Evolutionary conservation across 64 coral and sea anemone genomes (phyloP), one percentile per base, ranked within the genome.

Genomic region (Stichodactyla helianthus): DNA sequence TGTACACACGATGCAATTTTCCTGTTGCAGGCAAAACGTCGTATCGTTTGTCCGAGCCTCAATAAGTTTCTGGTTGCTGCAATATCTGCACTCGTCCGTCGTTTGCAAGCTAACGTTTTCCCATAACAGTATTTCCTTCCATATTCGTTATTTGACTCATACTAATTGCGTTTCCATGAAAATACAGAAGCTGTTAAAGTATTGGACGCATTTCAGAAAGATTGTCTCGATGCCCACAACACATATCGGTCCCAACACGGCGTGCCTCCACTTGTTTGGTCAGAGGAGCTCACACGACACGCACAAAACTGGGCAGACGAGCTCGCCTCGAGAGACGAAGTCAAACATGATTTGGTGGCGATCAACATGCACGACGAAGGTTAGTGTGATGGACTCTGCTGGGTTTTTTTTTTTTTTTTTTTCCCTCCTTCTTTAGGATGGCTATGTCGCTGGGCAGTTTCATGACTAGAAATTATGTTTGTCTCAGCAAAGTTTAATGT

Each of bases 201-300:
- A 2, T 10, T 35, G 68, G 94, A 96, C 76, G 86, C 94, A 18
- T 96, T 96, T 52, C 88, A 89, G 22, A 19, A 93, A 59, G 94
- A 96, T 60, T 96, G 94, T 54, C 88, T 96, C 22, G 94, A 96
- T 50, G 94, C 94, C 16, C 94, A 96, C 55, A 96, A 96, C 59
- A 90, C 85, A 0, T 96, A 93, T 71, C 91, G 94, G 14, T 88
- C 94, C 16, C 87, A 90, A 77, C 91, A 96, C 76, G 94, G 94
- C 25, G 94, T 93, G n/a, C 94, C 91, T 5, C 94, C 91, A 6
- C 88, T 96, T 4, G 86, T 90, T 78, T 96, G 94, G 94, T 96
- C 94, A 87, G 57, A 18, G 53, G 91, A 88, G 14, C 89, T 97
- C 25, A 88, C 94, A n/a, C 83, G 79, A 27, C 88, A 89, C 15